Evolutionary conservation across 2,113 vertebrate genomes (phyloP), one percentile per base, ranked within the genome.

Genomic region (Ibidorhyncha struthersii): DNA sequence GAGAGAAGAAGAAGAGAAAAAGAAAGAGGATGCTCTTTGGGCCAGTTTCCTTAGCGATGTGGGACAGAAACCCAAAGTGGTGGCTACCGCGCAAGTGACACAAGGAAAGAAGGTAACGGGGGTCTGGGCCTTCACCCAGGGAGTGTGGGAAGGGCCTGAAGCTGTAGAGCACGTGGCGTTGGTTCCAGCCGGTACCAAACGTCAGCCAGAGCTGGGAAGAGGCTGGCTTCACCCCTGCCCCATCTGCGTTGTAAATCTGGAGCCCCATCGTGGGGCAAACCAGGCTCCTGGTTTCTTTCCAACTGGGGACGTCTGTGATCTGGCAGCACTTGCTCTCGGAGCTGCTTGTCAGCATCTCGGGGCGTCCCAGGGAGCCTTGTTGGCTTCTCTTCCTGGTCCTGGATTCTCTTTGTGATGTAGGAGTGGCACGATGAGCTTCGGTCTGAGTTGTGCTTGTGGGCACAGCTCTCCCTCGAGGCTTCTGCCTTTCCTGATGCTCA

Each of bases 31-130:
- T n/a, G 99, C 99, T 41, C 98, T 99, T 5, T 99, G 99, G 99
- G 99, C 99, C 59, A 99, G 98, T 95, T 99, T 99, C 95, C 98
- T 99, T 91, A 99, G 98, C 6, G 99, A 99, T 1, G 99, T 99
- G 21, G 99, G 99, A 41, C 97, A 98, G 53, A 99, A 99, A 82
- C 95, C 99, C 40, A 99, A 96, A 93, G 74, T 15, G 0, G 55
- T 2, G 3, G 30, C 97, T 61, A 36, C 95, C 14, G 40, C 18
- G 0, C 90, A 90, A 43, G 43, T 19, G 14, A 67, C 78, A 2
- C 86, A 61, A 52, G 63, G 79, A 22, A 86, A 80, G 55, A 96
- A 97, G 98, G 98, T 98, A 96, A 92, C 0, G 0, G 7, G 30
- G 58, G 16, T 13, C 20, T 56, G 49, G 29, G 16, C 41, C 18